These are phyloP conservation scores for Pogona vitticeps DNA, from an alignment of 2,113 vertebrate species.

Conservation along the genomic window DNA sequence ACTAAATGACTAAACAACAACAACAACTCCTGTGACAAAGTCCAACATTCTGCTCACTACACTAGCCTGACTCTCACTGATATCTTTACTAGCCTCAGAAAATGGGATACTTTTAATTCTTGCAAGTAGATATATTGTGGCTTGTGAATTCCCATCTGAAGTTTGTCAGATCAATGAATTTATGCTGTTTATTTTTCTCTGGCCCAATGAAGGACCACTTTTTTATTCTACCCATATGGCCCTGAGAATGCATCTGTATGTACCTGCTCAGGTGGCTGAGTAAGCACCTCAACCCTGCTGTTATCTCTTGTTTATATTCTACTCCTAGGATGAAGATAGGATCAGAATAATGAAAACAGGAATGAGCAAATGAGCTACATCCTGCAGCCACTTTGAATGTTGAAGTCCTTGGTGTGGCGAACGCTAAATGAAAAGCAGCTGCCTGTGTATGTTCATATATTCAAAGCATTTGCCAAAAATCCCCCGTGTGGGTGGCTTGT, in stretches of 20 bases:
- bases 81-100: too few relatives aligned
- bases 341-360: background rate
- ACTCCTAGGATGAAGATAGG: background rate
- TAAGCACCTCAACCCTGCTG: too few relatives aligned
- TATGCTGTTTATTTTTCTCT: background rate
- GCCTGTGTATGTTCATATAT: constrained; percentile 24
- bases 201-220: background rate
- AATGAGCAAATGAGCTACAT: background rate
- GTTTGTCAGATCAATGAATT: too few relatives aligned
- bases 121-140: too few relatives aligned
- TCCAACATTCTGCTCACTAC: too few relatives aligned
- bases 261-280: background rate
- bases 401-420: background rate
- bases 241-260: background rate
- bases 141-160: too few relatives aligned
- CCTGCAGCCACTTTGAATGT: background rate
- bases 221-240: background rate
- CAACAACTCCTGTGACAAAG: too few relatives aligned
- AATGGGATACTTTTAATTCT: too few relatives aligned
- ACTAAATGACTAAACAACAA: too few relatives aligned
- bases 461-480: constrained; percentile 2
- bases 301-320: background rate
- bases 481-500: constrained; percentile 10
- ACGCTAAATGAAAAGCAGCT: constrained; percentile 18
- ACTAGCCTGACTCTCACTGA: too few relatives aligned